Evolutionary conservation across 2,888 invertebrate species (phyloP).

Genomic region (Lasioglossum leucozonium): DNA sequence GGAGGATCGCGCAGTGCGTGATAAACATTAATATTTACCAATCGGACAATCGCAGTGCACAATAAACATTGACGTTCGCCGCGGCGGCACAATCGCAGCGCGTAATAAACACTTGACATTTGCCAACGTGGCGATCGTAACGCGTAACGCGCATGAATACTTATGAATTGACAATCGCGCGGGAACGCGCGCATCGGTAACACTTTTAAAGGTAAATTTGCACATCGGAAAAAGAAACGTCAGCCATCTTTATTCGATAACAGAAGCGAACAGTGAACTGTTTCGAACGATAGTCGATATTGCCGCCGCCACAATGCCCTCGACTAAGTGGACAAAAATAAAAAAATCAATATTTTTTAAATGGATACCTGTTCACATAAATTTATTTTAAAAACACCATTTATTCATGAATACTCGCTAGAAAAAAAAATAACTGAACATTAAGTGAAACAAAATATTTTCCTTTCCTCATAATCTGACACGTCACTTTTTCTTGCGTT

Average conservation of each 20-base stretch:
- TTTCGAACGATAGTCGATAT: neutral
- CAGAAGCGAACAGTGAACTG: neutral
- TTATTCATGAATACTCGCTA: no score
- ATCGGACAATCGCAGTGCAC: neutral
- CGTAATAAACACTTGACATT: slow-evolving; percentile 7
- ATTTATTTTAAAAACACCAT: no score
- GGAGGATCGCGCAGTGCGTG: neutral
- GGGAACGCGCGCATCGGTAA: neutral
- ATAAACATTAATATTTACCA: slow-evolving; percentile 14
- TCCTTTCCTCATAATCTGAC: no score
- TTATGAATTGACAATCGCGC: neutral
- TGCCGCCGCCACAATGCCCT: no score
- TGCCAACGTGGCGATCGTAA: neutral
- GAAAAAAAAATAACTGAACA: no score
- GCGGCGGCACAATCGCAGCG: neutral
- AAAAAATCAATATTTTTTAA: no score
- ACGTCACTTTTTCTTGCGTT: no score
- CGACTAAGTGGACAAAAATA: no score
- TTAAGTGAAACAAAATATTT: no score
- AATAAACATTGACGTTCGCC: slow-evolving; percentile 1
- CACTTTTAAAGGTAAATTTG: neutral
- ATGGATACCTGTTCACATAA: no score
- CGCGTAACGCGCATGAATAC: neutral
- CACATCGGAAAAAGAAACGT: neutral
- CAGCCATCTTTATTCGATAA: neutral